Evolutionary conservation across 1,140 invertebrate genomes (phyloP), one percentile per base, ranked within the genome.

Genomic region (Drosophila malerkotliana): DNA sequence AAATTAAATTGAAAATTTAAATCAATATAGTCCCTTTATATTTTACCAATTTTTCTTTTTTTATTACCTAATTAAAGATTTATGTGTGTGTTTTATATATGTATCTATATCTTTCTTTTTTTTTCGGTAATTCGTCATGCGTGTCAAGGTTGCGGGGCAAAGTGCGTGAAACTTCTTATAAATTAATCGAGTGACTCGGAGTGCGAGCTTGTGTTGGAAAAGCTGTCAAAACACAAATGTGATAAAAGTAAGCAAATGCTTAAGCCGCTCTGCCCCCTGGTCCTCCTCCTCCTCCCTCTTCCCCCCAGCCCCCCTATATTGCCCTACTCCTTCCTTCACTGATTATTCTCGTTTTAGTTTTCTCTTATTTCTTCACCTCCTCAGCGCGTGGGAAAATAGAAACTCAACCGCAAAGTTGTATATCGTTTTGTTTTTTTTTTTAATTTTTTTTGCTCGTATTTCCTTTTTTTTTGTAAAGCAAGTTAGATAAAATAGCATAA

Each of bases 361-460:
- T 68, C 77, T 69, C 72, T 34, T 67, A 41, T 63, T 63, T 59
- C 63, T 51, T 60, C 9, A 18, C 30, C 57, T 15, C 15, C 47
- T 60, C n/a, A 30, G 57, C 79, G 74, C 80, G 79, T 82, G 79
- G 72, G 80, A 82, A 80, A 74, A 81, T 69, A 77, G 37, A 69
- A 57, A 37, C 63, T 62, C 49, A 78, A 83, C 73, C 74, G 62
- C 79, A 82, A 74, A 72, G 30, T 71, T 41, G 61, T 71, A 62
- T 64, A 81, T 64, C 73, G 78, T 66, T 68, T 81, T 48, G 24
- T 62, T 62, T 60, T 61, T 37, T 30, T 41, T 62, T 44, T 48
- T 47, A 0, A 32, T 9, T 56, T 54, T 55, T 15, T 60, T 64
- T 59, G 54, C 56, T 49, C 32, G n/a, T 49, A 15, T 24, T 61